Percentiles rank a stretch among this genome's conserved stretches.
These are phyloP conservation scores for Ernsta delagoae DNA, from an alignment of 2,888 invertebrate species.

Conservation along the genomic window DNA sequence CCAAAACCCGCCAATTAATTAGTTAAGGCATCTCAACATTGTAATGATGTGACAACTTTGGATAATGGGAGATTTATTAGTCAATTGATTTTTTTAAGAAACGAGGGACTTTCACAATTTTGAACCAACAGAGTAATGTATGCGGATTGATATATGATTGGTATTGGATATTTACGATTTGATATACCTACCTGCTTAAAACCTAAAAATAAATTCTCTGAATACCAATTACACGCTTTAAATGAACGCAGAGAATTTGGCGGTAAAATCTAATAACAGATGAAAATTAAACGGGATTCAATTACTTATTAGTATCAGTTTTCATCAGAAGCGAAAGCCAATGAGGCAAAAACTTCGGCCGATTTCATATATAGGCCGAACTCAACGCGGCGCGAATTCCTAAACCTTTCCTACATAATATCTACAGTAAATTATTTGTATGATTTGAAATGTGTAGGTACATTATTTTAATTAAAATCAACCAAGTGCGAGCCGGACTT, in stretches of 20 bases:
- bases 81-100: neutral
- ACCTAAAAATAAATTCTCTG: too few relatives aligned
- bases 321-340: conserved; percentile 9
- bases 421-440: neutral
- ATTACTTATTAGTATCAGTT: neutral
- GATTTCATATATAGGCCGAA: conserved; percentile 20
- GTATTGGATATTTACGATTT: too few relatives aligned
- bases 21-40: conserved; percentile 13
- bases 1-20: conserved; percentile 32
- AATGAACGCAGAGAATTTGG: neutral
- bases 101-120: too few relatives aligned
- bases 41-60: conserved; percentile 20
- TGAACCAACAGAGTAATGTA: too few relatives aligned
- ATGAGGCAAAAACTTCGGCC: conserved; percentile 9
- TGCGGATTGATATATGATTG: neutral
- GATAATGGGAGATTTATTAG: neutral
- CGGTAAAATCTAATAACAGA: neutral
- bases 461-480: too few relatives aligned
- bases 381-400: neutral
- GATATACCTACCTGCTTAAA: too few relatives aligned
- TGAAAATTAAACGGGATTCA: conserved; percentile 5
- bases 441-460: too few relatives aligned
- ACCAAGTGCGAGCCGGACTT: too few relatives aligned
- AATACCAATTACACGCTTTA: too few relatives aligned
- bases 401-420: neutral